Base-by-base conservation (phyloP, 2,797 vertebrate species). In the Rhinichthys osculus region DNA sequence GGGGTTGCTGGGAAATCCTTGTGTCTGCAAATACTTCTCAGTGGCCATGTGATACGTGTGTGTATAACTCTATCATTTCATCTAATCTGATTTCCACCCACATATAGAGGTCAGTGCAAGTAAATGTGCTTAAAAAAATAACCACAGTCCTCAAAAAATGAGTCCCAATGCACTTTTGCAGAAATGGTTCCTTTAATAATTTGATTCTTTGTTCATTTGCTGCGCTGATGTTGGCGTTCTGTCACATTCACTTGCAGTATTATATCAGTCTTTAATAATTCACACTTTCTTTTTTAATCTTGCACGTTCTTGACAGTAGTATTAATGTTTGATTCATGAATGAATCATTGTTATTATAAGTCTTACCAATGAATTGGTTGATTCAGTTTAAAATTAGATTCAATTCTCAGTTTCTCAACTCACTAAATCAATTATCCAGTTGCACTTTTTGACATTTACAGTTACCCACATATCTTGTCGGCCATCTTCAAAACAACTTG, bases 1-100 rank as follows among this genome's bases (percentile, higher is more conserved):
- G 40, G 64, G 78, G 10, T 84, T 87, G 86, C 78, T 78, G 50
- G 78, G 77, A 87, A 87, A 81, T 69, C 70, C 82, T 80, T 23
- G 35, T 38, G 40, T 72, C 52, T 47, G 27, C 38, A 44, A 50
- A n/a, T 5, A 84, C 19, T n/a, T 35, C 50, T 70, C 10, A 40
- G 38, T 62, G 70, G 33, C 57, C 5, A 38, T 78, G 27, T 66
- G 44, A 62, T n/a, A 38, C 57, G 66, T 59, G 5, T 54, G n/a
- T 57, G 73, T 85, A 35, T 8, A 27, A 50, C 38, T 30, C 42
- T 21, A 47, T 78, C 30, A 21, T 23, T 33, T 69, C 1, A 33
- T 80, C n/a, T 84, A 0, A 64, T 73, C 69, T 62, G 23, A 59
- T 44, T 35, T 38, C 67, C 13, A 8, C 44, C 30, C 64, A 35